These are phyloP conservation scores for Pseudococcus viburni DNA, from an alignment of 2,888 invertebrate species.

Conservation along the genomic window DNA sequence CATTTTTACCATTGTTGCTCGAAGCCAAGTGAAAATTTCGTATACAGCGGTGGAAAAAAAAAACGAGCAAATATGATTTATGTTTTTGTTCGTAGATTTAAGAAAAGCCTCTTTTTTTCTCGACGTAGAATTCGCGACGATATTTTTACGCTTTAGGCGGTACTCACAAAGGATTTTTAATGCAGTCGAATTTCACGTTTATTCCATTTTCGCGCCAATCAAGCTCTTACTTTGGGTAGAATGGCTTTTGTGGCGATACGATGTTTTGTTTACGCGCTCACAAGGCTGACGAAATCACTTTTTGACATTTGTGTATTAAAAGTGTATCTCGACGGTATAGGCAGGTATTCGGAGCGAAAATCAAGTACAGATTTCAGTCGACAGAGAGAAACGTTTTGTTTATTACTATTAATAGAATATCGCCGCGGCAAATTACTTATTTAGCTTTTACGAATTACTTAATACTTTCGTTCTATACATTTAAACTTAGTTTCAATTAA, in stretches of 20 bases:
- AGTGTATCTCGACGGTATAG: background rate
- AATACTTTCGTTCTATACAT: slow-evolving; percentile 31
- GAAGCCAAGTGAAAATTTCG: background rate
- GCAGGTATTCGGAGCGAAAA: background rate
- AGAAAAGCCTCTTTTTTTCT: slow-evolving; percentile 1
- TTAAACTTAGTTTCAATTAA: slow-evolving; percentile 54
- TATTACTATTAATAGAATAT: slow-evolving; percentile 30
- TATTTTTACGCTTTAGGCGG: slow-evolving; percentile 25
- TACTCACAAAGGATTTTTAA: slow-evolving; percentile 47
- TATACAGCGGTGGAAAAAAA: background rate
- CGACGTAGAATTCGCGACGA: background rate
- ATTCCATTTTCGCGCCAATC: slow-evolving; percentile 3
- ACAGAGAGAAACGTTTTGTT: slow-evolving; percentile 1
- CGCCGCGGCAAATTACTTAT: slow-evolving; percentile 23
- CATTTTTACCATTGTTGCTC: slow-evolving; percentile 2
- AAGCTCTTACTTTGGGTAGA: background rate
- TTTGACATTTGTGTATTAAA: background rate
- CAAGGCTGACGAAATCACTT: slow-evolving; percentile 8
- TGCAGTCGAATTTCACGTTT: slow-evolving; percentile 24
- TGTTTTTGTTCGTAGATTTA: slow-evolving; percentile 16
- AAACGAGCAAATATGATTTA: slow-evolving; percentile 27
- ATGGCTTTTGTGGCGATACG: background rate
- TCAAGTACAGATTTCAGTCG: background rate
- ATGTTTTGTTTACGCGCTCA: background rate
- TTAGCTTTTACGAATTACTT: slow-evolving; percentile 31